These are phyloP conservation scores for Gasterosteus aculeatus DNA, from an alignment of 2,113 vertebrate genomes.

Conservation along the genomic window DNA sequence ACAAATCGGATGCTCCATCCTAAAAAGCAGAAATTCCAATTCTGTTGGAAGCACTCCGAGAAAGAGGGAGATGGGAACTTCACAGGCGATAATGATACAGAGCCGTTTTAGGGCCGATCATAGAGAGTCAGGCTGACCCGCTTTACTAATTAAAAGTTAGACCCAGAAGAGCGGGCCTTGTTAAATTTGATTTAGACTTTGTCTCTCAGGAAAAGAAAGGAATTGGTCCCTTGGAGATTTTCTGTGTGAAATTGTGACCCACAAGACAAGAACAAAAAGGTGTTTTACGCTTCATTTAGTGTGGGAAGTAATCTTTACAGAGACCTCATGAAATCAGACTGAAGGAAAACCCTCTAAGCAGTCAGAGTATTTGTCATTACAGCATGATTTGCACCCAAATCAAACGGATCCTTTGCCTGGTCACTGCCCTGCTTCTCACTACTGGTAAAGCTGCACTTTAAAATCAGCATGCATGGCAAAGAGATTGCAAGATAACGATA, in stretches of 20 bases:
- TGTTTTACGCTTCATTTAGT: slow-evolving; percentile 27
- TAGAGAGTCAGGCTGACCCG: slow-evolving; percentile 33
- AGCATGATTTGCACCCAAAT: slow-evolving; percentile 3
- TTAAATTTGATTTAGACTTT: slow-evolving; percentile 48
- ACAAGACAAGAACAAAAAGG: slow-evolving; percentile 18
- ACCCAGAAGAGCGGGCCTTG: slow-evolving; percentile 44
- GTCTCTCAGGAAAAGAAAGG: slow-evolving; percentile 7
- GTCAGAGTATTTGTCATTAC: slow-evolving; percentile 6
- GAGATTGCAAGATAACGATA: slow-evolving; percentile 19
- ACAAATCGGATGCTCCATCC: neutral
- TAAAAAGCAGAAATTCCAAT: slow-evolving; percentile 22
- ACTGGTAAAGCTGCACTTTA: neutral
- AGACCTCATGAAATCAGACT: slow-evolving; percentile 27
- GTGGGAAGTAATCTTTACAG: slow-evolving; percentile 25
- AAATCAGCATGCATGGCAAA: neutral
- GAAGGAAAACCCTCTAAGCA: neutral
- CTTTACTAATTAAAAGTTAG: slow-evolving; percentile 59
- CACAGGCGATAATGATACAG: slow-evolving; percentile 50
- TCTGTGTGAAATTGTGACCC: slow-evolving; percentile 1
- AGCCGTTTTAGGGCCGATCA: slow-evolving; percentile 37
- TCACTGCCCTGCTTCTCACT: neutral
- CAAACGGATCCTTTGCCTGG: neutral
- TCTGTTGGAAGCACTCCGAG: slow-evolving; percentile 43
- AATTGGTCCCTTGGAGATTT: slow-evolving; percentile 15
- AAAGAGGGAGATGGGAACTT: slow-evolving; percentile 25